Conservation (phyloP, 2,113 vertebrate genomes). For the Callospermophilus lateralis region DNA sequence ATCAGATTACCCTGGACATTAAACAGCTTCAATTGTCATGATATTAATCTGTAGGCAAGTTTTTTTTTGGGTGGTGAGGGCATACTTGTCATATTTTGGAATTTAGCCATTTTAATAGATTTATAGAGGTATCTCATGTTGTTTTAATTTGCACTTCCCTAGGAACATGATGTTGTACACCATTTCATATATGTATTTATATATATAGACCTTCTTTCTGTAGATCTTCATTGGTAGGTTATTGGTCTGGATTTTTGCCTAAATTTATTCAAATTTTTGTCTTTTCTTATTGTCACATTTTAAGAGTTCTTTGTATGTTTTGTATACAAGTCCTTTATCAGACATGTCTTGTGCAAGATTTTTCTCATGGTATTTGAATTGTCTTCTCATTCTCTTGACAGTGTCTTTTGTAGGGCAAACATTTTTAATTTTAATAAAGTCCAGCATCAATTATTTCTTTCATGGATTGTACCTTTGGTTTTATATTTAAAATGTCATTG, state of each 20-base stretch:
- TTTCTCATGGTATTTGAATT: neutral
- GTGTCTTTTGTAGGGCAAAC: too few species aligned
- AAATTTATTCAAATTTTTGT: neutral
- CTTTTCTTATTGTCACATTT: neutral
- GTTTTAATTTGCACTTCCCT: neutral
- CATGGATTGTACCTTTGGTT: too few species aligned
- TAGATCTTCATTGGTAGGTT: neutral
- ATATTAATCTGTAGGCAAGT: neutral
- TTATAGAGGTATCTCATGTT: too few species aligned
- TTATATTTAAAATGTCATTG: neutral
- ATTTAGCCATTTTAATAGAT: neutral
- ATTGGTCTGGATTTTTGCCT: neutral
- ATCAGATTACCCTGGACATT: neutral
- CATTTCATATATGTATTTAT: neutral
- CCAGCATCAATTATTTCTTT: too few species aligned
- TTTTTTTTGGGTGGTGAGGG: neutral
- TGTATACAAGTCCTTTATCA: neutral
- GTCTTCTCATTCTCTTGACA: neutral
- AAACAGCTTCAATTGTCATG: neutral
- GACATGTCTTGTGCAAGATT: too few species aligned
- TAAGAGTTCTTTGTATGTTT: neutral
- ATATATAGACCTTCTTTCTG: neutral
- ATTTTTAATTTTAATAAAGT: too few species aligned
- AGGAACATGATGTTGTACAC: too few species aligned
- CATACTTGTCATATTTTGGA: neutral